Evolutionary conservation across 1,140 invertebrate species (phyloP).

Genomic region (Trissolcus basalis): DNA sequence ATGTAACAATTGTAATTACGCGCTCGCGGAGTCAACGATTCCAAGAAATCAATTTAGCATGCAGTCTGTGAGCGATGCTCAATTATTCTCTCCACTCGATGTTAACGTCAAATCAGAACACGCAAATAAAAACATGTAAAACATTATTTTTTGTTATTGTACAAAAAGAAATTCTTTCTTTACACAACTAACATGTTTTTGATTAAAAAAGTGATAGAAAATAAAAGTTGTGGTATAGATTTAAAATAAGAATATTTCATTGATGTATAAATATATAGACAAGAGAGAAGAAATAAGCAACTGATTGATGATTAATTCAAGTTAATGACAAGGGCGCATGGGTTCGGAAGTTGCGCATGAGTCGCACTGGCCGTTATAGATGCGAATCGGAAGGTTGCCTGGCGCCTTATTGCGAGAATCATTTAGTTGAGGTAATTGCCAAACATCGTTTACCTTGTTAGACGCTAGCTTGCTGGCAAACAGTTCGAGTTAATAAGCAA

Average conservation of each 20-base stretch:
- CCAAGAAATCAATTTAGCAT: slow-evolving; percentile 51
- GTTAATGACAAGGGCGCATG: slow-evolving; percentile 28
- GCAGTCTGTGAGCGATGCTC: slow-evolving; percentile 37
- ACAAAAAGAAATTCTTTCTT: no score
- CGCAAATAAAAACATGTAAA: not conserved
- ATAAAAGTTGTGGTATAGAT: no score
- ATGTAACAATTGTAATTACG: slow-evolving; percentile 48
- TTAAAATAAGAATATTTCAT: no score
- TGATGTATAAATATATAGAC: no score
- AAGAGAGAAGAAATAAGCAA: not conserved
- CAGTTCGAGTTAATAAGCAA: slow-evolving; percentile 74
- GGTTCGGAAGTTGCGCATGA: slow-evolving; percentile 31
- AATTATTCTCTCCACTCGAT: slow-evolving; percentile 27
- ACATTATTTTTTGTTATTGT: no score
- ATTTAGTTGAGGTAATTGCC: slow-evolving; percentile 75
- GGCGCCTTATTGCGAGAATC: slow-evolving; percentile 64
- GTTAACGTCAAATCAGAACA: slow-evolving; percentile 3
- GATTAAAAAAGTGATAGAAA: no score
- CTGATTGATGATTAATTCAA: slow-evolving; percentile 30
- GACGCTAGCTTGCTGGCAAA: slow-evolving; percentile 69
- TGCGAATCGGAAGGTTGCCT: slow-evolving; percentile 38
- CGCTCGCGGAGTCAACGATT: slow-evolving; percentile 33
- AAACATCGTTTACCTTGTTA: slow-evolving; percentile 77
- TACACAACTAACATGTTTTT: no score
- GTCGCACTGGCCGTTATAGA: slow-evolving; percentile 44